phyloP scores from a whole-genome alignment of 2,888 invertebrate species.

The Nymphalis polychloros region DNA sequence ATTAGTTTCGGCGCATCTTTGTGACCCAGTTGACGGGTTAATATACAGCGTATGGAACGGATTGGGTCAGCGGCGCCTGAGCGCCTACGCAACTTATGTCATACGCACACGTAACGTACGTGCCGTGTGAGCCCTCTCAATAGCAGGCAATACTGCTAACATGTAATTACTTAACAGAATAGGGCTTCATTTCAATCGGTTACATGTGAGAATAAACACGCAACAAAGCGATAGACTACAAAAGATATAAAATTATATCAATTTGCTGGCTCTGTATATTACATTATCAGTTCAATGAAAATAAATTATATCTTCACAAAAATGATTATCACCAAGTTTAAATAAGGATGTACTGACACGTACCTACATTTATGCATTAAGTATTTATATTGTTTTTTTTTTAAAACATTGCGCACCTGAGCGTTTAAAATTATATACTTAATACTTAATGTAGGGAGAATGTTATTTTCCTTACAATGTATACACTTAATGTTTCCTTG shows the following conservation, averaged over 20 bases:
- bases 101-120: constrained; percentile 59
- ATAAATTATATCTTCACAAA: no score
- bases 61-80: constrained; percentile 67
- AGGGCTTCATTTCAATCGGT: constrained; percentile 37
- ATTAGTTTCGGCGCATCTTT: constrained; percentile 70
- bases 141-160: constrained; percentile 28
- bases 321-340: no score
- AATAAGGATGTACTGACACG: no score
- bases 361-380: no score
- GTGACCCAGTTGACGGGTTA: constrained; percentile 67
- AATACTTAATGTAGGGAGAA: no score
- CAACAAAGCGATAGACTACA: constrained; percentile 15
- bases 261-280: not conserved
- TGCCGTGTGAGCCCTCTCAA: constrained; percentile 47
- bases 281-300: not conserved
- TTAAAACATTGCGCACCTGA: no score
- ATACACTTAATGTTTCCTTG: constrained; percentile 9
- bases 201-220: constrained; percentile 32
- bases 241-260: not conserved
- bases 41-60: constrained; percentile 56
- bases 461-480: not conserved
- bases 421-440: no score
- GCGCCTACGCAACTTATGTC: constrained; percentile 69
- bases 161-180: constrained; percentile 36
- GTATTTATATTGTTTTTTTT: no score